Evolutionary conservation across 2,888 invertebrate species (phyloP).

Genomic region (Ramazzottius varieornatus): DNA sequence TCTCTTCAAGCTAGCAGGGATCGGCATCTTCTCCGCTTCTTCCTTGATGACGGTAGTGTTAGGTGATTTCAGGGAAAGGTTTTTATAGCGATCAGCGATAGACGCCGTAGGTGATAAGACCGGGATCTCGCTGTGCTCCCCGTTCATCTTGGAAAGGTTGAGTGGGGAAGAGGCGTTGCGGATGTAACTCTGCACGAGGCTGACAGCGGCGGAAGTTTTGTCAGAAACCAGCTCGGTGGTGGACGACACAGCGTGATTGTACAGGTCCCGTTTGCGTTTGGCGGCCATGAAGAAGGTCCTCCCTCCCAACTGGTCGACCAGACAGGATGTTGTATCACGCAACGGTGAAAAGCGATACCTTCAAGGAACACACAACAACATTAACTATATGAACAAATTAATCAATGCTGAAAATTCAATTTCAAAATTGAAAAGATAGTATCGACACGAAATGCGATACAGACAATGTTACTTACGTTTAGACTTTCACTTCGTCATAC

Average conservation of each 20-base stretch:
- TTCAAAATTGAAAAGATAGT: no score
- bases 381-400: no score
- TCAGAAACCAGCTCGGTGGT: not conserved
- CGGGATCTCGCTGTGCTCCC: not conserved
- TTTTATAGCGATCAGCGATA: not conserved
- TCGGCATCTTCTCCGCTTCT: not conserved
- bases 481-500: no score
- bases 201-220: not conserved
- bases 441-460: no score
- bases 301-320: no score
- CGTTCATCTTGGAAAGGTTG: constrained; percentile 1
- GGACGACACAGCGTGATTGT: not conserved
- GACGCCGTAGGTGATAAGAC: not conserved
- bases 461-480: no score
- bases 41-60: not conserved
- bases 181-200: not conserved
- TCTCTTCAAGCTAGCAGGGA: not conserved
- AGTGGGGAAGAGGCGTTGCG: not conserved
- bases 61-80: not conserved
- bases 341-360: no score
- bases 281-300: not conserved
- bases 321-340: no score
- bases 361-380: no score
- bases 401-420: no score
- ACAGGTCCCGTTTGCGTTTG: not conserved